A percentile compares a stretch with the other conserved stretches of the same genome.
These are phyloP conservation scores for Paramacrobiotus metropolitanus DNA, from an alignment of 1,140 invertebrate species.

Conservation along the genomic window DNA sequence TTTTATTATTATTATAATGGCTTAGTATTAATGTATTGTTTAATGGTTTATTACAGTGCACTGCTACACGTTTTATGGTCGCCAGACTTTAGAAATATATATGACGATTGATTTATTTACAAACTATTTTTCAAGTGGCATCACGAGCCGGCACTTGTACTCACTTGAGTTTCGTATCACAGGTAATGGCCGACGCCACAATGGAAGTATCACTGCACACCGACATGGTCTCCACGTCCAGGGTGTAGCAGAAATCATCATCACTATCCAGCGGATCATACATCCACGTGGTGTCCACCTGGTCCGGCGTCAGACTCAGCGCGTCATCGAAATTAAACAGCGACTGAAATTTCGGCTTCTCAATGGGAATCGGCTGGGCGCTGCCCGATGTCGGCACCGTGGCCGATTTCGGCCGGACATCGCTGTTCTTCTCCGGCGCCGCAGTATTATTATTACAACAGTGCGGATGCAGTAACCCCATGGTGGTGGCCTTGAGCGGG, in stretches of 20 bases:
- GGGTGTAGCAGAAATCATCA: not conserved
- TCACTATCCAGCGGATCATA: not conserved
- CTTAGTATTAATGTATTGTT: too few species aligned
- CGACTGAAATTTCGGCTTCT: not conserved
- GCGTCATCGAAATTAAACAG: not conserved
- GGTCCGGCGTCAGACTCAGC: not conserved
- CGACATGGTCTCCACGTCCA: slow-evolving; percentile 2
- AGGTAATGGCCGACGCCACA: not conserved
- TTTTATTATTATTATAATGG: too few species aligned
- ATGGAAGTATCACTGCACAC: not conserved
- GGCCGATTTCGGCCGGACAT: not conserved
- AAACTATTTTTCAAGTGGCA: too few species aligned
- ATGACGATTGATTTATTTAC: too few species aligned
- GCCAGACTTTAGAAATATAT: too few species aligned
- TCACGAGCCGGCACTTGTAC: too few species aligned
- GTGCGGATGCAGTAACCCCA: not conserved
- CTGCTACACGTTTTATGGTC: too few species aligned
- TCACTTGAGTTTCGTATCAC: slow-evolving; percentile 1
- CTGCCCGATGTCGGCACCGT: too few species aligned
- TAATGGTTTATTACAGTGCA: too few species aligned
- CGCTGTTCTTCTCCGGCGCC: not conserved
- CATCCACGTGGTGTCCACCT: slow-evolving; percentile 2
- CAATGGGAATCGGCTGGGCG: not conserved
- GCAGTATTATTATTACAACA: not conserved
- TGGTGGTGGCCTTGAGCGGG: not conserved